Base-by-base conservation (phyloP, 2,888 invertebrate genomes). In the Habroteleia sp. region DNA sequence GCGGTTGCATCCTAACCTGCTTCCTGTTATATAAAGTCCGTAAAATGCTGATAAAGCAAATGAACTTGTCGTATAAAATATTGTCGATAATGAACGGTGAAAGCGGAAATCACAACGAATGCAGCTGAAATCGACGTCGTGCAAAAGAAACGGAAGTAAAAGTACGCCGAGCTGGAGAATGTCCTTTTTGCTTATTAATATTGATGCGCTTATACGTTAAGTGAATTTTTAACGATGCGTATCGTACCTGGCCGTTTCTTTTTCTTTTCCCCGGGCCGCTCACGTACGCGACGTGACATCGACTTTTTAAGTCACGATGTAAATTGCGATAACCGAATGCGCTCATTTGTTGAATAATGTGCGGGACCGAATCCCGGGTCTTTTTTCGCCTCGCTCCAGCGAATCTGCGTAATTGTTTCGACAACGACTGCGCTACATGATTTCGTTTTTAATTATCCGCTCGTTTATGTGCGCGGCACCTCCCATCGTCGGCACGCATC, bases 131-230 rank as follows among this genome's bases (percentile, higher is more conserved):
- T 41, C 27, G 52, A 42, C 58, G 56, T 71, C 56, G 42, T 50
- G 62, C 62, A 27, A 66, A 60, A 58, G 60, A 56, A 69, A 58
- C 76, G 76, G 76, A 76, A 76, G 75, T 76, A 76, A 76, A 71
- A 76, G 75, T 66, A 37, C 63, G 50, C 31, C 60, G 54, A 46
- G 46, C 41, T 56, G 66, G 62, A 72, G 60, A 74, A 69, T 69
- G 74, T 69, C 65, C 74, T 58, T 74, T 74, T 69, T 74, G 74
- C 66, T 73, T 73, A 74, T 74, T 60, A 75, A 75, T 75, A 71
- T 75, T 65, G 71, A 75, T 75, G 75, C 65, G 71, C 46, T 41
- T 17, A 52, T 58, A 65, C 69, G 65, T 52, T 29, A 41, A 50
- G 63, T 63, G 75, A 65, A 75, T 75, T 75, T 75, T 75, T 66